phyloP scores from a whole-genome alignment of 2,888 invertebrate genomes.

The Mesochorus sp. region DNA sequence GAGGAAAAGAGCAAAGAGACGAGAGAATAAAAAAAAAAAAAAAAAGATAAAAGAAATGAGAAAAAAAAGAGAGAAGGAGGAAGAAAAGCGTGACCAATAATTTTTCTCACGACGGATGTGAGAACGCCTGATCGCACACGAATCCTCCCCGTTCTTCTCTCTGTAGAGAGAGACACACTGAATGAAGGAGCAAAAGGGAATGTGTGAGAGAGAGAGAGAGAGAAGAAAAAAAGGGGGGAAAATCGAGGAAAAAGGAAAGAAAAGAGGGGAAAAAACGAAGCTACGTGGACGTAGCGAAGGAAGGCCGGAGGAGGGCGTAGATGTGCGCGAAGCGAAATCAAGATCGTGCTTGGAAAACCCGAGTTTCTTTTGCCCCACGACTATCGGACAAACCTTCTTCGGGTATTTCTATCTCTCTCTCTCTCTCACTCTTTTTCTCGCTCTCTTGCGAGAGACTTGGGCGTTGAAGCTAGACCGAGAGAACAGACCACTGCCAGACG shows the following conservation, averaged over 20 bases:
- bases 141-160: too few relatives aligned
- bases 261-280: conserved; percentile 34
- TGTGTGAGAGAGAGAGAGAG: background rate
- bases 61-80: conserved; percentile 50
- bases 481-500: conserved; percentile 12
- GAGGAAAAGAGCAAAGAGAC: background rate
- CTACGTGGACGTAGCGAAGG: conserved; percentile 14
- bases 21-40: conserved; percentile 5
- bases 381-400: conserved; percentile 28
- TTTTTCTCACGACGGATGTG: conserved; percentile 51
- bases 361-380: conserved; percentile 58
- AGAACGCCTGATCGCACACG: conserved; percentile 42
- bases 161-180: conserved; percentile 34
- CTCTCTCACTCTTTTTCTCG: background rate
- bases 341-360: conserved; percentile 63
- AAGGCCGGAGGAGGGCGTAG: conserved; percentile 42
- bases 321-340: conserved; percentile 60
- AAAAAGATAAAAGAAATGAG: conserved; percentile 15
- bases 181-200: conserved; percentile 30
- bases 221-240: background rate
- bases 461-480: conserved; percentile 22
- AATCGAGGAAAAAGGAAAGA: background rate
- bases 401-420: conserved; percentile 8
- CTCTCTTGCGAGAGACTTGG: conserved; percentile 12
- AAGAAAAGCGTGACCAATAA: conserved; percentile 54